A percentile compares a stretch with the other conserved stretches of the same genome.
These are phyloP conservation scores for Clupea harengus DNA, from an alignment of 2,113 vertebrate genomes.

Conservation along the genomic window DNA sequence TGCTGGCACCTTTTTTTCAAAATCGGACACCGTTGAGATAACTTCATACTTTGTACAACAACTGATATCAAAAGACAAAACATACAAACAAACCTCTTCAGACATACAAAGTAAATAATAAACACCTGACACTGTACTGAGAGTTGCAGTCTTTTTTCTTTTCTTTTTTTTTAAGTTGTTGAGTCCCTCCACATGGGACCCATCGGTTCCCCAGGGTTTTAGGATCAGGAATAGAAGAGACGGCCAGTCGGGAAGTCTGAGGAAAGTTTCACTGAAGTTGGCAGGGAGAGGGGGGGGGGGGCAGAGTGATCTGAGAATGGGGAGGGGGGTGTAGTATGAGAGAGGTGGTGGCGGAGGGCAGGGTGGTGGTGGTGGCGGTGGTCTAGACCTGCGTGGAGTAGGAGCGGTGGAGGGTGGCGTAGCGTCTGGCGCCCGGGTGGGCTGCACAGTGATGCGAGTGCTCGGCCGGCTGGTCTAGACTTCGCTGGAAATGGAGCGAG, in stretches of 20 bases:
- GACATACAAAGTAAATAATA: conserved; percentile 1
- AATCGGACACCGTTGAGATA: neutral
- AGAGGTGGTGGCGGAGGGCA: neutral
- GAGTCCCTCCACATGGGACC: neutral
- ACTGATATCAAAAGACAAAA: conserved; percentile 7
- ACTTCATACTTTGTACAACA: neutral
- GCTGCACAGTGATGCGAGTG: conserved; percentile 52
- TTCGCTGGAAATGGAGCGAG: conserved; percentile 81
- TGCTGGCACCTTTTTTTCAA: neutral
- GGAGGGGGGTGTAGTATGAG: neutral
- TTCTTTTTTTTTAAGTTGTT: conserved; percentile 7
- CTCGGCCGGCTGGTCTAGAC: conserved; percentile 73
- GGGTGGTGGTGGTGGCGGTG: conserved; percentile 3
- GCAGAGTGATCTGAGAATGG: neutral
- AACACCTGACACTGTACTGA: conserved; percentile 7
- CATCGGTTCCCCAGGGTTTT: conserved; percentile 15
- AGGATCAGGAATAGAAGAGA: neutral
- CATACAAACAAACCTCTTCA: neutral
- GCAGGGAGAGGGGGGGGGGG: neutral
- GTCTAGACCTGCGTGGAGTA: conserved; percentile 75
- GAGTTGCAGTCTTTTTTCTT: neutral
- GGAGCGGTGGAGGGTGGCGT: conserved; percentile 62
- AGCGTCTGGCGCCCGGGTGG: conserved; percentile 58
- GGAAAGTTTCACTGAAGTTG: neutral
- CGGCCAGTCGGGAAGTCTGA: neutral